Evolutionary conservation across 2,888 invertebrate species (phyloP).

Genomic region (Eurois occulta): DNA sequence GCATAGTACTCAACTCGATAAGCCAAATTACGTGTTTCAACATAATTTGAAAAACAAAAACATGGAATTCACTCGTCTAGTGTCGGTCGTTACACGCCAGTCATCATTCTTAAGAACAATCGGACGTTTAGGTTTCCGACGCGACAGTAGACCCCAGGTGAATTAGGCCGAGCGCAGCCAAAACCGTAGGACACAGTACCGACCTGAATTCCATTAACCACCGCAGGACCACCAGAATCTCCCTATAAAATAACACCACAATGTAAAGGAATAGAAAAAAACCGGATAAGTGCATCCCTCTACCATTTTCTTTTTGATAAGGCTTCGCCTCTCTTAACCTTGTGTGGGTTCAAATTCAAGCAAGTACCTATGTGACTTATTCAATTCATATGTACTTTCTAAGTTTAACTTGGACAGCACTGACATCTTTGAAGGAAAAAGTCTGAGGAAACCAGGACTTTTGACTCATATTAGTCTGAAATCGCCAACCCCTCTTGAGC

Average conservation of each 20-base stretch:
- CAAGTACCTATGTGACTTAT: too few relatives aligned
- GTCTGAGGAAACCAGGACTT: too few relatives aligned
- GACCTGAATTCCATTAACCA: constrained; percentile 61
- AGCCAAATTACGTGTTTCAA: neutral
- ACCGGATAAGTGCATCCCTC: neutral
- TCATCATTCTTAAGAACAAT: neutral
- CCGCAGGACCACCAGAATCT: constrained; percentile 82
- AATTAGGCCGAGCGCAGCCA: constrained; percentile 75
- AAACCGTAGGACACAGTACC: constrained; percentile 77
- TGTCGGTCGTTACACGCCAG: neutral
- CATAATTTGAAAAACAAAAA: neutral
- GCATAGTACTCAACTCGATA: neutral
- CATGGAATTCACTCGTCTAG: neutral
- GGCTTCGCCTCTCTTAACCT: too few relatives aligned
- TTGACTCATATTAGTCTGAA: too few relatives aligned
- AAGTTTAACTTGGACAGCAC: too few relatives aligned
- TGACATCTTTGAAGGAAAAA: too few relatives aligned
- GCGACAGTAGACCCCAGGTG: constrained; percentile 76
- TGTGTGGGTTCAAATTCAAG: too few relatives aligned
- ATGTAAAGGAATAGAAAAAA: neutral
- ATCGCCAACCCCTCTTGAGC: too few relatives aligned
- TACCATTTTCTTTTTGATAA: too few relatives aligned
- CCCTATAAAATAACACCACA: constrained; percentile 70
- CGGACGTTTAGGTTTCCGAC: constrained; percentile 5
- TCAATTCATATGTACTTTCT: too few relatives aligned